These are phyloP conservation scores for Tetramorium simillimum DNA, from an alignment of 1,140 invertebrate species.

Conservation along the genomic window DNA sequence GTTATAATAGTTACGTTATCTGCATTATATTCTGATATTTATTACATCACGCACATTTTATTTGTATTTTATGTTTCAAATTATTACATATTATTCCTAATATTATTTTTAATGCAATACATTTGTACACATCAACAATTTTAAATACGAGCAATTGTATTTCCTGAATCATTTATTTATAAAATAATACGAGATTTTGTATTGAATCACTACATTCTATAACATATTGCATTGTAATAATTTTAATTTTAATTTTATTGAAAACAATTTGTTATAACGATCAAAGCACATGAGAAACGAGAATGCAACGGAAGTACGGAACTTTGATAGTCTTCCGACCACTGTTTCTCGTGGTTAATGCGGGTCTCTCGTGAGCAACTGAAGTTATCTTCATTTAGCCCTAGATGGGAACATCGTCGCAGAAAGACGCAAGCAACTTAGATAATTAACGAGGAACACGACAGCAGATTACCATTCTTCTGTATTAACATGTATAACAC, in stretches of 20 bases:
- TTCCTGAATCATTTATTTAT: not conserved
- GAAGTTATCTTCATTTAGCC: constrained; percentile 31
- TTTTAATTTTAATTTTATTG: not conserved
- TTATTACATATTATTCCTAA: constrained; percentile 1
- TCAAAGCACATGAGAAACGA: not conserved
- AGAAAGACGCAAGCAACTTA: not conserved
- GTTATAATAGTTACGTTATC: not conserved
- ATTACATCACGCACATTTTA: not conserved
- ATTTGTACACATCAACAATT: not conserved
- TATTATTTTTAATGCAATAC: not conserved
- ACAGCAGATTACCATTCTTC: not conserved
- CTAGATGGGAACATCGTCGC: not conserved
- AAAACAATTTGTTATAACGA: constrained; percentile 11
- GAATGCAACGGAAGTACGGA: not conserved
- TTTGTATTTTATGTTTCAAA: not conserved
- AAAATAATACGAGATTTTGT: not conserved
- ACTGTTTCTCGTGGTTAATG: not conserved
- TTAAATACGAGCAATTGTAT: not conserved
- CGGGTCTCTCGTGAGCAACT: not conserved
- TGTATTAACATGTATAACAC: no score
- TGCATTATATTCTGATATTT: not conserved
- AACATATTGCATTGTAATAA: not conserved
- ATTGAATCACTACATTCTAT: not conserved
- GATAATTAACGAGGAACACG: constrained; percentile 4
- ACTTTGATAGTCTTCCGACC: constrained; percentile 18